phyloP scores from a whole-genome alignment of 2,888 invertebrate species.

The Dolichomitus sp. region DNA sequence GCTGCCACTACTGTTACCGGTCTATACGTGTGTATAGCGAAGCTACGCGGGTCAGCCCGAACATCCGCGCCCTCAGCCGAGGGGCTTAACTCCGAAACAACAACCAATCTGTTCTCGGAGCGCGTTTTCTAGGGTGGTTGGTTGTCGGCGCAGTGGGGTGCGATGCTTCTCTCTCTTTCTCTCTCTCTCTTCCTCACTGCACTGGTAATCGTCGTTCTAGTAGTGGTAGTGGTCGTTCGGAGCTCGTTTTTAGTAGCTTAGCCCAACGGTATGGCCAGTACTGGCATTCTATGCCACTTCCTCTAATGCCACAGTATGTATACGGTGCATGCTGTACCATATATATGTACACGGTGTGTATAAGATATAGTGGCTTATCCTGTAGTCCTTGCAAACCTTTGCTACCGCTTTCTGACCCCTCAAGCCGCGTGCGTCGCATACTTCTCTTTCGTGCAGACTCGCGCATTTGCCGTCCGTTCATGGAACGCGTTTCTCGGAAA shows the following conservation, averaged over 20 bases:
- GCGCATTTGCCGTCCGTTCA: constrained; percentile 14
- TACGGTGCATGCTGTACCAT: constrained; percentile 6
- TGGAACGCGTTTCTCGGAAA: constrained; percentile 38
- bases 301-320: constrained; percentile 29
- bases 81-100: constrained; percentile 79
- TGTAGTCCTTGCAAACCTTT: constrained; percentile 39
- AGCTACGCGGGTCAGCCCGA: constrained; percentile 26
- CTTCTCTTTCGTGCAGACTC: constrained; percentile 62
- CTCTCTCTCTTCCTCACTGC: constrained; percentile 5
- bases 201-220: constrained; percentile 56
- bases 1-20: constrained; percentile 1
- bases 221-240: constrained; percentile 41
- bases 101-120: constrained; percentile 79
- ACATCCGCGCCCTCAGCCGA: constrained; percentile 69
- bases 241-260: constrained; percentile 16
- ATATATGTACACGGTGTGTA: constrained; percentile 17
- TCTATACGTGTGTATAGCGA: constrained; percentile 16
- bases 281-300: constrained; percentile 46
- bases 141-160: constrained; percentile 44
- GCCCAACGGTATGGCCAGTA: constrained; percentile 9
- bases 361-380: constrained; percentile 40
- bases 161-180: not conserved
- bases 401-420: constrained; percentile 64
- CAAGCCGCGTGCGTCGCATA: constrained; percentile 69
- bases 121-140: constrained; percentile 61